These are phyloP conservation scores for Apis laboriosa DNA, from an alignment of 1,140 invertebrate genomes.

Conservation along the genomic window DNA sequence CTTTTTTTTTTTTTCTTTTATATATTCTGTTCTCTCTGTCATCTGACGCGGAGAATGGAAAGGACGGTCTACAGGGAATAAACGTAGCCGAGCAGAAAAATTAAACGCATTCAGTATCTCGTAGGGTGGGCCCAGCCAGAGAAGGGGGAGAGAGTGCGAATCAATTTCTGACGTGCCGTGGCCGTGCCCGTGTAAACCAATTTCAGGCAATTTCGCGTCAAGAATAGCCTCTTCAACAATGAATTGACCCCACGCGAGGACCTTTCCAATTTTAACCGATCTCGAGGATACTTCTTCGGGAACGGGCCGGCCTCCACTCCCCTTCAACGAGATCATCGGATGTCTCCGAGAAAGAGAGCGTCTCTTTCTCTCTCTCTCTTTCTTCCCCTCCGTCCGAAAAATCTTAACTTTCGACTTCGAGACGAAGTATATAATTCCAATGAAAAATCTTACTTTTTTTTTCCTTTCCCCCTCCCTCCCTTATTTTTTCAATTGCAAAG, in stretches of 20 bases:
- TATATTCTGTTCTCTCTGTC: neutral
- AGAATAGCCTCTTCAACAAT: constrained; percentile 80
- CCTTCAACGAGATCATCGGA: constrained; percentile 62
- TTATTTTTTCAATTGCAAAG: too few species aligned
- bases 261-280: constrained; percentile 79
- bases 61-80: constrained; percentile 52
- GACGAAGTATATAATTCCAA: neutral
- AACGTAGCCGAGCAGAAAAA: constrained; percentile 70
- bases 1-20: neutral
- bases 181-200: constrained; percentile 79
- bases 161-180: constrained; percentile 76
- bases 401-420: constrained; percentile 15
- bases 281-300: constrained; percentile 68
- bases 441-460: neutral
- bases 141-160: constrained; percentile 58
- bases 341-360: constrained; percentile 1
- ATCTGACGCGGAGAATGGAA: constrained; percentile 12
- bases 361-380: neutral
- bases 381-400: constrained; percentile 27
- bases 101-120: constrained; percentile 77
- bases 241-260: constrained; percentile 77
- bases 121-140: constrained; percentile 18
- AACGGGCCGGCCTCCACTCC: constrained; percentile 36
- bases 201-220: constrained; percentile 81
- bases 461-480: too few species aligned